Evolutionary conservation across 2,797 vertebrate genomes (phyloP).

Genomic region (Microctenopoma steveboyesi): DNA sequence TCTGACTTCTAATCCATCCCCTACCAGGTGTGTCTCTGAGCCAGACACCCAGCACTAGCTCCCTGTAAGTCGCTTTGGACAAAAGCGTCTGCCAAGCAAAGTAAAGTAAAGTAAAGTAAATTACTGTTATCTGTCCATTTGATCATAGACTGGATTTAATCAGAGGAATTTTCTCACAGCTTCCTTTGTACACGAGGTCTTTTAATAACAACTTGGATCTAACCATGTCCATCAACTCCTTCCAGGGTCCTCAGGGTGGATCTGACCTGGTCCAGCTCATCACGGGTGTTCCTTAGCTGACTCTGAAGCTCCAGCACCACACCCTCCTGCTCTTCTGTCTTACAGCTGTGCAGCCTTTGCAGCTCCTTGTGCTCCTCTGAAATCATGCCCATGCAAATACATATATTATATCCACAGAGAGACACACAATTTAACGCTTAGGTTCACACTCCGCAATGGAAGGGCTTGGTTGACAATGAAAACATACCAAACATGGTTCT

Average conservation of each 20-base stretch:
- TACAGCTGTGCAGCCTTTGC: conserved; percentile 79
- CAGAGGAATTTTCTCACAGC: conserved; percentile 9
- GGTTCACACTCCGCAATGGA: conserved; percentile 40
- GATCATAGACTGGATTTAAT: conserved; percentile 18
- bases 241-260: conserved; percentile 80
- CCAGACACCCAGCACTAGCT: no score
- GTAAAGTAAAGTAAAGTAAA: neutral
- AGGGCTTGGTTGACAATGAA: conserved; percentile 67
- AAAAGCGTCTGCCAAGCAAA: no score
- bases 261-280: conserved; percentile 84
- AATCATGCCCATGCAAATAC: conserved; percentile 59
- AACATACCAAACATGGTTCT: conserved; percentile 63
- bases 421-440: conserved; percentile 23
- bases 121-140: conserved; percentile 28
- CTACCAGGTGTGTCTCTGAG: no score
- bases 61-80: no score
- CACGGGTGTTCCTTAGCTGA: conserved; percentile 78
- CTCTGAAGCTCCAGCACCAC: conserved; percentile 81
- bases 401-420: conserved; percentile 37
- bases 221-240: conserved; percentile 85
- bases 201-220: conserved; percentile 53
- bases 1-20: no score
- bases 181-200: conserved; percentile 28
- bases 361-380: conserved; percentile 85
- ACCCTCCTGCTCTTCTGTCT: conserved; percentile 79